Evolutionary conservation across 2,797 vertebrate genomes (phyloP).

Genomic region (Cetoscarus ocellatus): DNA sequence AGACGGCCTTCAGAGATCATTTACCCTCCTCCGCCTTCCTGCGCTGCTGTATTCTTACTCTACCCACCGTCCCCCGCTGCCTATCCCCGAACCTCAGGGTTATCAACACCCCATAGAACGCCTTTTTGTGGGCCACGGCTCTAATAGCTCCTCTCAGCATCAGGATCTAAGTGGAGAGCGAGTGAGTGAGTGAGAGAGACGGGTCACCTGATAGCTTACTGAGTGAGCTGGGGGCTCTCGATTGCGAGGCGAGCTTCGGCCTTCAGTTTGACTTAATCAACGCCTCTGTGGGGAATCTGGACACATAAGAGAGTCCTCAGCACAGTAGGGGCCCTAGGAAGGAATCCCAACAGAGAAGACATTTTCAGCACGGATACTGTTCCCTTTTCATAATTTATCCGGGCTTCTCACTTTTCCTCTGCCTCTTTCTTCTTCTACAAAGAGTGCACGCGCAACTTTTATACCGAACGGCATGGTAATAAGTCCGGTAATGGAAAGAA

Average conservation of each 20-base stretch:
- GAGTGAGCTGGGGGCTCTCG: conserved; percentile 66
- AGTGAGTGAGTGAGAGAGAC: conserved; percentile 57
- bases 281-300: conserved; percentile 74
- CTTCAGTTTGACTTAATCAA: conserved; percentile 84
- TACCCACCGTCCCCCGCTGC: conserved; percentile 18
- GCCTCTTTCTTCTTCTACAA: background rate
- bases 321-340: conserved; percentile 47
- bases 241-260: conserved; percentile 70
- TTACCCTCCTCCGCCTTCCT: conserved; percentile 72
- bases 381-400: conserved; percentile 61
- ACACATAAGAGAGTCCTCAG: conserved; percentile 72
- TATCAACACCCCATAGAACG: conserved; percentile 71
- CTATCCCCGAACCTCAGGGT: conserved; percentile 62
- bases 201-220: conserved; percentile 74
- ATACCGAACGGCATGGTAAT: conserved; percentile 18
- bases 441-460: background rate
- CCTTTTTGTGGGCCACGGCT: conserved; percentile 42
- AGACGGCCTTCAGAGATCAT: conserved; percentile 81
- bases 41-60: conserved; percentile 43
- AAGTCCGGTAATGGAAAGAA: conserved; percentile 29
- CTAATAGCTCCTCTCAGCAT: conserved; percentile 73
- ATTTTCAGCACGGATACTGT: conserved; percentile 65
- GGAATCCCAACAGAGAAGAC: conserved; percentile 64
- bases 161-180: conserved; percentile 62
- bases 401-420: conserved; percentile 25